Evolutionary conservation across 1,140 invertebrate genomes (phyloP), one percentile per base, ranked within the genome.

Genomic region (Pseudoatta argentina): DNA sequence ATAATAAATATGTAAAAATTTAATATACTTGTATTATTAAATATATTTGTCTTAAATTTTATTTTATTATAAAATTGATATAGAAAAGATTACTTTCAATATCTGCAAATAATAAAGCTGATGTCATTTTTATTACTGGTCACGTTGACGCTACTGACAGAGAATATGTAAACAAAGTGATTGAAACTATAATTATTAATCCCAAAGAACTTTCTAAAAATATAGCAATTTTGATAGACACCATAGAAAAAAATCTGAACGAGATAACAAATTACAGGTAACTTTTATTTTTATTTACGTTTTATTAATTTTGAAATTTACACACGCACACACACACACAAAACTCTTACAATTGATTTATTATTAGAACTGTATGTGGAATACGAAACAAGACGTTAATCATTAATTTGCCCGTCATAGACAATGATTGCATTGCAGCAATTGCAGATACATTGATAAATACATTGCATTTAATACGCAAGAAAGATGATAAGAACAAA

Each of bases 41-140:
- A 39, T 39, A 39, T 39, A 39, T 7, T 39, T 39, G 39, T 44
- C 39, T 44, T 44, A 44, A 44, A 10, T 69, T 48, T 34, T 48
- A 48, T 69, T 48, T 69, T 44, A 48, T n/a, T 27, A 48, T 69
- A 14, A 51, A 48, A 21, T n/a, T 44, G 6, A 69, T 3, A 24
- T 24, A 69, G 66, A 7, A 48, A 12, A 7, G 1, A 48, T 48
- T 69, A 48, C 2, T 44, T 48, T 14, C 5, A 16, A 24, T 2
- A 7, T 69, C n/a, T 10, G 10, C 2, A 1, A 3, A 48, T 14
- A 3, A 21, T 0, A 12, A 6, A 69, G 1, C n/a, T 48, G 39
- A 69, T 44, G 7, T 69, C 4, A 24, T 69, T 69, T 24, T 69
- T 24, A 69, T 69, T 48, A 51, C n/a, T 48, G 66, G 39, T 24